Base-by-base conservation (phyloP, 2,888 invertebrate species). In the Orthonevra nobilis region DNA sequence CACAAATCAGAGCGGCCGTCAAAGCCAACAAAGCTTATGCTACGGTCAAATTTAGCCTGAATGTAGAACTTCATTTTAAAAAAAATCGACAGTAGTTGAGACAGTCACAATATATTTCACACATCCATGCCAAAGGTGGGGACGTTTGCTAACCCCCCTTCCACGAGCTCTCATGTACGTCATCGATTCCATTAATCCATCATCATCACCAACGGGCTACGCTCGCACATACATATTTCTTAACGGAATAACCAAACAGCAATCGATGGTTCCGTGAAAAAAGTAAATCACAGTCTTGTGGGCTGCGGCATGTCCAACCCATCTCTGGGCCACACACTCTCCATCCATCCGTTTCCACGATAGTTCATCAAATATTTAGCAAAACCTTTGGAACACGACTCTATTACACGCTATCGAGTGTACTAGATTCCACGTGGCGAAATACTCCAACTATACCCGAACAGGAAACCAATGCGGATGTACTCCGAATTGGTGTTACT, bases 401-500 rank as follows among this genome's bases (percentile, higher is more conserved):
- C 17, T 46, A 38, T 19, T 20, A 50, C 48, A 50, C 38, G 14
- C 3, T 12, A 2, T 19, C 10, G 26, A 12, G n/a, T 23, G 1
- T 9, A 19, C 2, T 23, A 44, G 32, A 23, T 36, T 15, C 38
- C 19, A 23, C 23, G 9, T 5, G 4, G 3, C 7, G 7, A 3
- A 46, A 30, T n/a, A 46, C 50, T 32, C 44, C 10, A 14, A 58
- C 10, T 30, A n/a, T 26, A 19, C 23, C n/a, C 30, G 26, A 38
- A 56, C 36, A 58, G 64, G 52, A 77, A 77, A 64, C 64, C 52
- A 46, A 46, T 77, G 70, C 64, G 70, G 64, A 70, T 70, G 52
- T 36, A 54, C 48, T 19, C 23, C 19, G 36, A 64, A 77, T 64
- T 28, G 15, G 19, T 64, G 38, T 56, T 64, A n/a, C n/a, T n/a